These are phyloP conservation scores for Drosophila insularis DNA, from an alignment of 1,140 invertebrate genomes.

Conservation along the genomic window DNA sequence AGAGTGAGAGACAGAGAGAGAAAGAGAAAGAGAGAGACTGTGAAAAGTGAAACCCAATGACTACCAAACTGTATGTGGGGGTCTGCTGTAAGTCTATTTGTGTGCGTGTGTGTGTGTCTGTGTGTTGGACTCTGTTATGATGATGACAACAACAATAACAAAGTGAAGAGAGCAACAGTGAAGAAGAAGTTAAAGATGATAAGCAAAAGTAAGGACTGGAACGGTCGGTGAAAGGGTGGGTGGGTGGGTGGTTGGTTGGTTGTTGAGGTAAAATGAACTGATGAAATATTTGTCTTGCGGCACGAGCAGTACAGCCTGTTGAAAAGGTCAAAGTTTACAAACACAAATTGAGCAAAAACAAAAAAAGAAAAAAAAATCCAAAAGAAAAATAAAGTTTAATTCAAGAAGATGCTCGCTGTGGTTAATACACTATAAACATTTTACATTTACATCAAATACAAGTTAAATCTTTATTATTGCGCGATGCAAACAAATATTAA, in stretches of 20 bases:
- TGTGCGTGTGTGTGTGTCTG: too few relatives aligned
- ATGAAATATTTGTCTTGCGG: constrained; percentile 30
- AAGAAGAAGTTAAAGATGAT: constrained; percentile 7
- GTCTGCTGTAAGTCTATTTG: not conserved
- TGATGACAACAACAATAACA: constrained; percentile 28
- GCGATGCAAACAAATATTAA: too few relatives aligned
- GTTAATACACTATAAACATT: too few relatives aligned
- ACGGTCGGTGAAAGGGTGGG: too few relatives aligned
- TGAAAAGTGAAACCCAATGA: constrained; percentile 70
- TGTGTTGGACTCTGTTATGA: constrained; percentile 13
- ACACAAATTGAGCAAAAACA: constrained; percentile 5
- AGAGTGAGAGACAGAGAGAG: not conserved
- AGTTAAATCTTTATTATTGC: too few relatives aligned
- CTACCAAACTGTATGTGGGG: constrained; percentile 47
- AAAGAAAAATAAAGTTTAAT: not conserved
- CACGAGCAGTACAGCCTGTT: constrained; percentile 43
- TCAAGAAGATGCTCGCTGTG: too few relatives aligned
- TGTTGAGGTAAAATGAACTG: not conserved
- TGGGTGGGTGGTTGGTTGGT: not conserved
- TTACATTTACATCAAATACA: too few relatives aligned
- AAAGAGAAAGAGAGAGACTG: not conserved
- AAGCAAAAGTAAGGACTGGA: constrained; percentile 1
- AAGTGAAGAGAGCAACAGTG: constrained; percentile 20
- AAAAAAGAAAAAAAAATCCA: constrained; percentile 10
- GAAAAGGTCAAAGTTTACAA: constrained; percentile 67